These are phyloP conservation scores for Myanophis thanlyinensis DNA, from an alignment of 2,113 vertebrate species.

Conservation along the genomic window DNA sequence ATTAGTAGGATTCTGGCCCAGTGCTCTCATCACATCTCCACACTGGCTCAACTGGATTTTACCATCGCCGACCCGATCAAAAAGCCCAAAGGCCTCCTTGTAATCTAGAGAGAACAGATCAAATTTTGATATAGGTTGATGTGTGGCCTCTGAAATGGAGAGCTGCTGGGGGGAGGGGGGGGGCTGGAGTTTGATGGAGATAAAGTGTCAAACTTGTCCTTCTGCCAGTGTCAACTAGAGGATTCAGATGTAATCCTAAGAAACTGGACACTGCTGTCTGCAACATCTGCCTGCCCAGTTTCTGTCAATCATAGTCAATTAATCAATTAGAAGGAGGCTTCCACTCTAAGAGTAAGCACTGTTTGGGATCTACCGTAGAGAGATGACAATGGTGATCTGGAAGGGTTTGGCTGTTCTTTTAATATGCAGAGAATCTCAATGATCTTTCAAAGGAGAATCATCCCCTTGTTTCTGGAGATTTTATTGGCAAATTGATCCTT, in stretches of 20 bases:
- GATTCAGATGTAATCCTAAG: conserved; percentile 8
- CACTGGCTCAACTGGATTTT: conserved; percentile 68
- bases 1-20: conserved; percentile 71
- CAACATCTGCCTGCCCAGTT: not conserved
- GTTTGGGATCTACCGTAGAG: not conserved
- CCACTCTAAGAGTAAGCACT: not conserved
- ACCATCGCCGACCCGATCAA: conserved; percentile 63
- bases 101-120: conserved; percentile 53
- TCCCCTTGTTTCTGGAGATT: not conserved
- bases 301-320: not conserved
- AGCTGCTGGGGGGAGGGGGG: not conserved
- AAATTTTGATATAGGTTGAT: not conserved
- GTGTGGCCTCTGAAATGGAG: not conserved
- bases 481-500: not conserved
- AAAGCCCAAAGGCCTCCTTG: conserved; percentile 68
- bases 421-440: not conserved
- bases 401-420: not conserved
- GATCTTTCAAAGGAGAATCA: not conserved
- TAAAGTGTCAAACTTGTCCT: not conserved
- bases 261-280: not conserved
- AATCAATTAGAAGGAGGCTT: not conserved
- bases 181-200: not conserved
- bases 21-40: conserved; percentile 66
- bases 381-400: not conserved
- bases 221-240: conserved; percentile 7